phyloP scores from a whole-genome alignment of 2,888 invertebrate genomes.

The Macrosiphum euphorbiae region DNA sequence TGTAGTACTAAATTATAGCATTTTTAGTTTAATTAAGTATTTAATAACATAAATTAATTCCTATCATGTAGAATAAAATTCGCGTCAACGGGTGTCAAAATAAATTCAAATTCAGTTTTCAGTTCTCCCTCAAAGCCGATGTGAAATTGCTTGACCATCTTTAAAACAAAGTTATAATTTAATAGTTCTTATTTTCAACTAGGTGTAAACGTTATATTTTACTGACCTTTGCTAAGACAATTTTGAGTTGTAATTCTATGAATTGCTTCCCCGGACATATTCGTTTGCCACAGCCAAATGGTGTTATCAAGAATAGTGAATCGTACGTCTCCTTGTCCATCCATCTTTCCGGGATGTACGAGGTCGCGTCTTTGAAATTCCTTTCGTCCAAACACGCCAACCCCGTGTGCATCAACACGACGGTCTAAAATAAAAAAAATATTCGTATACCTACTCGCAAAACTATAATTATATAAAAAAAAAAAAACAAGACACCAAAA shows the following conservation, averaged over 20 bases:
- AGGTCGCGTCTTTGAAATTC: conserved; percentile 80
- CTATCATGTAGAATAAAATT: conserved; percentile 75
- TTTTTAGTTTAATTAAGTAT: not conserved
- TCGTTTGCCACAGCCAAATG: conserved; percentile 84
- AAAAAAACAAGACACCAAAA: not conserved
- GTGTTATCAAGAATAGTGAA: conserved; percentile 79
- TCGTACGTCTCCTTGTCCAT: conserved; percentile 73
- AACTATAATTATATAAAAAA: not conserved
- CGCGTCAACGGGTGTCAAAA: conserved; percentile 84
- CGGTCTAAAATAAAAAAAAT: conserved; percentile 73
- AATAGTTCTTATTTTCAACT: not conserved
- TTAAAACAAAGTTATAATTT: not conserved
- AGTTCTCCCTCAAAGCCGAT: conserved; percentile 79
- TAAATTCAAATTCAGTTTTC: conserved; percentile 84
- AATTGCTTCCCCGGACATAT: conserved; percentile 90
- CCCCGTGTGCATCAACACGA: conserved; percentile 85
- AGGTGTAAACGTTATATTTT: not conserved
- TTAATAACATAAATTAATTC: conserved; percentile 35
- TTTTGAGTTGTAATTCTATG: conserved; percentile 82
- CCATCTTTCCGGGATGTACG: conserved; percentile 86
- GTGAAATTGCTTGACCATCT: conserved; percentile 81
- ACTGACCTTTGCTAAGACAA: conserved; percentile 81
- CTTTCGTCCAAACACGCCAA: conserved; percentile 83
- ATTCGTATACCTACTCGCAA: not conserved
- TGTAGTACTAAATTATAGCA: not conserved